These are phyloP conservation scores for Ptychobarbus kaznakovi DNA, from an alignment of 2,797 vertebrate species.

Conservation along the genomic window DNA sequence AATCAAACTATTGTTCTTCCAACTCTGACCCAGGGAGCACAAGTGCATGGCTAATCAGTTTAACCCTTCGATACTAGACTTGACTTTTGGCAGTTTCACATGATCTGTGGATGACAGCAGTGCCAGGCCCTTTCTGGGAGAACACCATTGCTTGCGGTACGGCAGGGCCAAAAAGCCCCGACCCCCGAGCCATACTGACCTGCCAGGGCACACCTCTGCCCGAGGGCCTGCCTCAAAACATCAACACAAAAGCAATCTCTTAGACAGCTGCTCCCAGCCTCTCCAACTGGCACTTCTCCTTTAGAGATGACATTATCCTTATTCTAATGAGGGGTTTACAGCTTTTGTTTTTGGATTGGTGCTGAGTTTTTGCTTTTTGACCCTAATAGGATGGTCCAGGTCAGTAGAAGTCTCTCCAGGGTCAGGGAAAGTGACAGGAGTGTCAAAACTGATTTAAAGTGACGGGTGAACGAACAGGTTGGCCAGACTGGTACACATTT, in stretches of 20 bases:
- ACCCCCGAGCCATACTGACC: conserved; percentile 79
- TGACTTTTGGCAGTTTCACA: conserved; percentile 73
- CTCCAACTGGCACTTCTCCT: conserved; percentile 77
- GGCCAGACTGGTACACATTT: conserved; percentile 49
- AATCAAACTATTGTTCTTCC: conserved; percentile 83
- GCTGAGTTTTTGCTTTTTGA: conserved; percentile 75
- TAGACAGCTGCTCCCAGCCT: conserved; percentile 76
- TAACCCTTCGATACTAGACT: conserved; percentile 75
- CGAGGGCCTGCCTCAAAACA: conserved; percentile 79
- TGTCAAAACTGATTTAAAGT: conserved; percentile 78
- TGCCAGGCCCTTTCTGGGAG: conserved; percentile 76
- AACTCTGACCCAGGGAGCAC: conserved; percentile 77
- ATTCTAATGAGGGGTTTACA: conserved; percentile 79
- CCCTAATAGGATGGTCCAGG: conserved; percentile 75
- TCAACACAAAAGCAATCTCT: conserved; percentile 76
- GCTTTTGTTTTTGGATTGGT: conserved; percentile 81
- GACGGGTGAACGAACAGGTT: conserved; percentile 58
- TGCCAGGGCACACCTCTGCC: conserved; percentile 76
- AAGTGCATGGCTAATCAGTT: conserved; percentile 84
- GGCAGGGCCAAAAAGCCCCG: conserved; percentile 80
- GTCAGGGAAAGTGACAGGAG: conserved; percentile 81
- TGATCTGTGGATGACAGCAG: conserved; percentile 79
- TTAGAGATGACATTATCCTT: conserved; percentile 74
- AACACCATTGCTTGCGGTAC: conserved; percentile 71
- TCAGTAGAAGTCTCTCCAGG: conserved; percentile 76